Evolutionary conservation across 2,113 vertebrate species (phyloP), one percentile per base, ranked within the genome.

Genomic region (Poecile atricapillus): DNA sequence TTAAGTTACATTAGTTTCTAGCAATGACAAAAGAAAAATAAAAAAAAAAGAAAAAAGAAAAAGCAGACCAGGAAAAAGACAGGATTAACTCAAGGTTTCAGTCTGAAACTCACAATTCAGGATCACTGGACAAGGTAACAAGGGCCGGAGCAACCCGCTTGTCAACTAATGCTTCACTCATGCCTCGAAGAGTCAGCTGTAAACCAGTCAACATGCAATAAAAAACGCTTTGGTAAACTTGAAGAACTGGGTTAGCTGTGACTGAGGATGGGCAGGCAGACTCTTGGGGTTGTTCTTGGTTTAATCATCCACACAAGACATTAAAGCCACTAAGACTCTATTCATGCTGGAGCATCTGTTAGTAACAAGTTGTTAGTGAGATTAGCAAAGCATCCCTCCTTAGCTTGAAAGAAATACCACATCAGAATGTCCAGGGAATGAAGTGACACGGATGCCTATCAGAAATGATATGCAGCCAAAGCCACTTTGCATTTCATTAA

Each of bases 41-140:
- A 94, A 95, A 92, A 69, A 73, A 83, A 24, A 25, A 9, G 5
- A 83, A 69, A 89, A 19, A 35, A 49, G 35, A 35, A 92, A 53
- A 97, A 86, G 97, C 95, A 98, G 96, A 97, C 93, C 96, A 97
- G 97, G 96, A 97, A 97, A 95, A 95, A 97, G 94, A 96, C 95
- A 98, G 95, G 96, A 96, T 98, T 84, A 98, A 98, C 97, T 98
- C 96, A 98, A 97, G 97, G 97, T 98, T 97, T 97, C 97, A 98
- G 97, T 98, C 98, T 98, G 98, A 98, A 98, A 99, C 99, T 99
- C 99, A 99, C 99, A 99, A 99, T 99, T 99, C 99, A 96, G 99
- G 99, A 98, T 99, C 99, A 99, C 99, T 99, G 99, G 99, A 99
- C 98, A 99, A 99, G 98, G 99, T 99, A 98, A 99, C 99, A 98